These are phyloP conservation scores for Labroides dimidiatus DNA, from an alignment of 2,797 vertebrate species.

Conservation along the genomic window DNA sequence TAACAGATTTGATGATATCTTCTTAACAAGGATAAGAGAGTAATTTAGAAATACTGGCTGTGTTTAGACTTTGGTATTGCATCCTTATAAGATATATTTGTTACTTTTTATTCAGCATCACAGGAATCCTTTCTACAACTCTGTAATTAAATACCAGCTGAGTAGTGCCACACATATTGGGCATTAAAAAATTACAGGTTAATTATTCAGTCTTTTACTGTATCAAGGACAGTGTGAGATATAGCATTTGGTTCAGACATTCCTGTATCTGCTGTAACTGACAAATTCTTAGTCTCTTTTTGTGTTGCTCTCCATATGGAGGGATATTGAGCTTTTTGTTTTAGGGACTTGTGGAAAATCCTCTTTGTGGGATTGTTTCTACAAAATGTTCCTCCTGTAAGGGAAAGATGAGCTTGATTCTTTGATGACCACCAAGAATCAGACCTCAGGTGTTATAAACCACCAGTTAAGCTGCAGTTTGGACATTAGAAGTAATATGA, in stretches of 20 bases:
- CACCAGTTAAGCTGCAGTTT: neutral
- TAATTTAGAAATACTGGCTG: neutral
- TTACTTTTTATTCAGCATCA: neutral
- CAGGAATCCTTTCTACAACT: no score
- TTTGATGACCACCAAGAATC: neutral
- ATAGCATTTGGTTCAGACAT: neutral
- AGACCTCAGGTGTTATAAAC: neutral
- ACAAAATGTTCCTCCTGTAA: neutral
- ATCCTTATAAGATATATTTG: neutral
- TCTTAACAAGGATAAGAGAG: conserved; percentile 14
- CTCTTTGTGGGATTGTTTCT: neutral
- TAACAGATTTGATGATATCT: conserved; percentile 34
- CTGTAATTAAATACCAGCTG: no score
- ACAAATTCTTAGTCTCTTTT: neutral
- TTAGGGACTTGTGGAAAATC: neutral
- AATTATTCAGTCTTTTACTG: no score
- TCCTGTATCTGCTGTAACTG: neutral
- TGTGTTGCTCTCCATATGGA: neutral
- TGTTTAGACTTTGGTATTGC: conserved; percentile 8
- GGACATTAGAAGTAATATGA: neutral
- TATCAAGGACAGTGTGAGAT: no score
- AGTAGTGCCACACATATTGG: no score
- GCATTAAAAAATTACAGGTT: no score
- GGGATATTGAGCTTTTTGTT: neutral
- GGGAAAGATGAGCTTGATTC: neutral